Evolutionary conservation across 2,797 vertebrate genomes (phyloP).

Genomic region (Cirrhinus molitorella): DNA sequence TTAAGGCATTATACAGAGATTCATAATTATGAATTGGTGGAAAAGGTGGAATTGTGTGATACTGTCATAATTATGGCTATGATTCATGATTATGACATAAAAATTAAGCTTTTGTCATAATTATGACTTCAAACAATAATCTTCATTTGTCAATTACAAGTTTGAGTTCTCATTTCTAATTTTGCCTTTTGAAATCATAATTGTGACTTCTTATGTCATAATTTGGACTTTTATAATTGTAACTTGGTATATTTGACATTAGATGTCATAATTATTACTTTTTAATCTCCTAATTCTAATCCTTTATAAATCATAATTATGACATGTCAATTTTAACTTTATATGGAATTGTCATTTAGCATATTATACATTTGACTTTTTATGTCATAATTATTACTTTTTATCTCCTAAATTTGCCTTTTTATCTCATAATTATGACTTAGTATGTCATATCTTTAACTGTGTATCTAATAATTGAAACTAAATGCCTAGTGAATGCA

Average conservation of each 20-base stretch:
- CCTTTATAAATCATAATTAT: background rate
- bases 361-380: background rate
- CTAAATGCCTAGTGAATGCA: background rate
- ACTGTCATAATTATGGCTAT: too few species aligned
- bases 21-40: too few species aligned
- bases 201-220: too few species aligned
- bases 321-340: background rate
- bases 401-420: too few species aligned
- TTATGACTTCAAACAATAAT: too few species aligned
- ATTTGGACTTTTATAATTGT: too few species aligned
- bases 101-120: too few species aligned
- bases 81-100: too few species aligned
- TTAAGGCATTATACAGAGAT: too few species aligned
- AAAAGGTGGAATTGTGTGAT: too few species aligned
- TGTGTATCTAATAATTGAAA: background rate
- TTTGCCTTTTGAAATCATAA: background rate
- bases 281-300: background rate
- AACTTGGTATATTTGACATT: background rate
- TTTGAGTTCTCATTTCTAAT: background rate
- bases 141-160: too few species aligned
- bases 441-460: background rate
- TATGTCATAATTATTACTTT: too few species aligned
- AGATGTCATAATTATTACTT: background rate
- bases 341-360: background rate
- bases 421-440: background rate